Conservation (phyloP, 1,140 invertebrate genomes). For the Holcopasites calliopsidis region DNA sequence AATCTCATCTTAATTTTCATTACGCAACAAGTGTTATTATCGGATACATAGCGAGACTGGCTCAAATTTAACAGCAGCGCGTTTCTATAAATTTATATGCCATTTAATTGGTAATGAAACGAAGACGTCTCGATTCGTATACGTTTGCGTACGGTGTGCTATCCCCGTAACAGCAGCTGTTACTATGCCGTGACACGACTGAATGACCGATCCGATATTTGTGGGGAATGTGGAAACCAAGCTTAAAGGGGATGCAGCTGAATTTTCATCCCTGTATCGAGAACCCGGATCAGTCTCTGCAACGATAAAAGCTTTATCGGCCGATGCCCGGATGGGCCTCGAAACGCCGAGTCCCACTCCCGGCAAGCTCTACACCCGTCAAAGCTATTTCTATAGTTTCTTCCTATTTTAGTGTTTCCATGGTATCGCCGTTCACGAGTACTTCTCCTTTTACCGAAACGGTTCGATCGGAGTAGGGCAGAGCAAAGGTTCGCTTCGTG, state of each 20-base stretch:
- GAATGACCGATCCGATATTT: conserved; percentile 31
- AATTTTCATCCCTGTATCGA: background rate
- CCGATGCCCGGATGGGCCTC: conserved; percentile 66
- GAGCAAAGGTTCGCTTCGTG: no score
- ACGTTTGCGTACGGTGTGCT: no score
- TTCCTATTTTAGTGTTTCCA: conserved; percentile 39
- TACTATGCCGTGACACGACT: conserved; percentile 1
- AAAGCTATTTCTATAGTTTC: conserved; percentile 49
- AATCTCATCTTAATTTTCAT: conserved; percentile 16
- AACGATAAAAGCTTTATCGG: conserved; percentile 53
- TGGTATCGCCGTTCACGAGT: background rate
- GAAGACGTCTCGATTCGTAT: no score
- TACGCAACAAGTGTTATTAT: background rate
- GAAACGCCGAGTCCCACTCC: conserved; percentile 54
- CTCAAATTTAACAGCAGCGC: background rate
- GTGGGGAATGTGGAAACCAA: conserved; percentile 3
- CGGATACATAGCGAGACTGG: background rate
- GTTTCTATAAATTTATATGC: no score
- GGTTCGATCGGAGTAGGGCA: no score
- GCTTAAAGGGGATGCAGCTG: conserved; percentile 36
- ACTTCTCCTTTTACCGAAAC: accelerated
- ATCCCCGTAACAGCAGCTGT: conserved; percentile 4
- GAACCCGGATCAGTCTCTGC: background rate
- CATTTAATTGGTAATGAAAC: no score
- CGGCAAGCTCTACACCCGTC: conserved; percentile 2